phyloP scores from a whole-genome alignment of 2,113 vertebrate genomes.

The Bujurquina vittata region DNA sequence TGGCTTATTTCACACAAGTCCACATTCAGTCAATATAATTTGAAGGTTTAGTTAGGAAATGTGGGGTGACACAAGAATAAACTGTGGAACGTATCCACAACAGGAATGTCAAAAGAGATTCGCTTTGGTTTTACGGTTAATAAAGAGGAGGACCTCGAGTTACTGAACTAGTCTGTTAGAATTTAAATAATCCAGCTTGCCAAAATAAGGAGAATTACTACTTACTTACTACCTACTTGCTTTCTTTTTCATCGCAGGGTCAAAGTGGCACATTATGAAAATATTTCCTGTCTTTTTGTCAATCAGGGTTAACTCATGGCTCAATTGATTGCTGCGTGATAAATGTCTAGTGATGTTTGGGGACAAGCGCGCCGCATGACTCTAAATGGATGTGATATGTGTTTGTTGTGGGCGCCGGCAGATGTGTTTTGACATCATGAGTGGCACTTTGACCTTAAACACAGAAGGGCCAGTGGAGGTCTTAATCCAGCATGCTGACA shows the following conservation, averaged over 20 bases:
- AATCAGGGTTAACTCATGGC: neutral
- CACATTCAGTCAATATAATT: neutral
- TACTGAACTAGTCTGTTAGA: neutral
- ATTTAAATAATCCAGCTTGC: neutral
- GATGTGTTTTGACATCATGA: slow-evolving; percentile 1
- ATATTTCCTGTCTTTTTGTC: neutral
- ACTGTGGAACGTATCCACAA: neutral
- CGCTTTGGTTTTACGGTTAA: neutral
- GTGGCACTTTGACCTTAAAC: slow-evolving; percentile 22
- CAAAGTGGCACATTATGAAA: neutral
- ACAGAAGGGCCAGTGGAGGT: neutral
- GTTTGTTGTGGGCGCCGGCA: neutral
- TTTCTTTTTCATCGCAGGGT: neutral
- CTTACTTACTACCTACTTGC: neutral
- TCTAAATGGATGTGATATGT: neutral
- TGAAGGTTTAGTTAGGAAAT: neutral
- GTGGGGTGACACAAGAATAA: neutral
- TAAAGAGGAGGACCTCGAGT: neutral
- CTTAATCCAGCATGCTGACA: slow-evolving; percentile 31
- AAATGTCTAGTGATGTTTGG: neutral
- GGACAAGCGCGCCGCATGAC: neutral
- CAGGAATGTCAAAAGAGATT: neutral
- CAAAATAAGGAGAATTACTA: neutral
- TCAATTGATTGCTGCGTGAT: neutral
- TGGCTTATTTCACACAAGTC: slow-evolving; percentile 5